phyloP scores from a whole-genome alignment of 2,113 vertebrate genomes.

The Numida meleagris region DNA sequence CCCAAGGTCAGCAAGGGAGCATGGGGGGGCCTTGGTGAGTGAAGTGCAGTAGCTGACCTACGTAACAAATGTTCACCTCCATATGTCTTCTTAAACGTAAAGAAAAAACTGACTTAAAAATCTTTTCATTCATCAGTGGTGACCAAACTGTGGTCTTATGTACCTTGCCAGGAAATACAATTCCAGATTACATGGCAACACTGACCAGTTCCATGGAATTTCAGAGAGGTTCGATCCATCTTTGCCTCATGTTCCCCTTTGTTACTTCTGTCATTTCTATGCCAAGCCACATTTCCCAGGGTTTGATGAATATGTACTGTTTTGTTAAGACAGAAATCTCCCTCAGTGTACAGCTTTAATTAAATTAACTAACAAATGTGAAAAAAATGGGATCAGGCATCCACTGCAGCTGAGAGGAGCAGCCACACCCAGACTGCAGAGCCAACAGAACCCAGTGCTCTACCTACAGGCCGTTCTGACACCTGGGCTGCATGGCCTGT shows the following conservation, averaged over 20 bases:
- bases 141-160: background rate
- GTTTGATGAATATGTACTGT: background rate
- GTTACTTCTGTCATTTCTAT: background rate
- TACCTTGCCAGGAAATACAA: background rate
- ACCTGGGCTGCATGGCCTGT: background rate
- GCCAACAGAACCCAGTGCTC: background rate
- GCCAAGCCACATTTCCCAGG: background rate
- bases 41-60: background rate
- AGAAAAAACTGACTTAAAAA: background rate
- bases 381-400: background rate
- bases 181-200: background rate
- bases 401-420: background rate
- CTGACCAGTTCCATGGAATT: background rate
- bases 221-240: background rate
- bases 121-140: background rate
- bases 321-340: background rate
- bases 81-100: background rate
- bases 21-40: rapidly evolving
- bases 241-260: background rate
- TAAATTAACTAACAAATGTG: background rate
- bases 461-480: background rate
- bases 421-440: background rate
- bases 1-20: background rate
- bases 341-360: background rate
- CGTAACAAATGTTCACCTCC: background rate